phyloP scores from a whole-genome alignment of 2,797 vertebrate genomes.

The Muraenolepis orangiensis region DNA sequence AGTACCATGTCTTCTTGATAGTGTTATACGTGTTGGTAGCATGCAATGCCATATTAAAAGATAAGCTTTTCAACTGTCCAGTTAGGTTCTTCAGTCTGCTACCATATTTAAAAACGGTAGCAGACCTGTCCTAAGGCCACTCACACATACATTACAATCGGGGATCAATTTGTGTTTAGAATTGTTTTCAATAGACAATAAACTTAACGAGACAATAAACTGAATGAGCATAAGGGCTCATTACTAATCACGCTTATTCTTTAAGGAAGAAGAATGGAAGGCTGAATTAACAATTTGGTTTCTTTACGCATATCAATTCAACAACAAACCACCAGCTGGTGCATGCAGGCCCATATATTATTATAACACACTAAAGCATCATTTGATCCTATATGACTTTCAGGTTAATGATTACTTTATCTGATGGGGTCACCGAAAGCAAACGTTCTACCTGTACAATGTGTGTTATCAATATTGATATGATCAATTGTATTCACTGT shows the following conservation, averaged over 20 bases:
- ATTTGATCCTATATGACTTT: conserved; percentile 37
- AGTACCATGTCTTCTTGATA: conserved; percentile 40
- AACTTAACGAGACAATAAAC: no score
- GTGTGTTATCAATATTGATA: conserved; percentile 54
- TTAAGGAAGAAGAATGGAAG: background rate
- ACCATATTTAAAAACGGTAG: background rate
- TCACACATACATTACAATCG: background rate
- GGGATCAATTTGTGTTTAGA: background rate
- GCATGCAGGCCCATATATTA: background rate
- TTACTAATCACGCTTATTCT: background rate
- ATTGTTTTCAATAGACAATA: background rate
- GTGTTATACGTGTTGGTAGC: conserved; percentile 17
- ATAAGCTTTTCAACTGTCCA: background rate
- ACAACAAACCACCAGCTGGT: background rate
- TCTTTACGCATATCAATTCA: background rate
- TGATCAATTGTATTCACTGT: conserved; percentile 57
- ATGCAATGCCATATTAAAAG: conserved; percentile 3
- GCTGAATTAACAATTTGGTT: background rate
- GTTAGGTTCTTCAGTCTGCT: background rate
- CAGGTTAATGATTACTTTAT: conserved; percentile 23
- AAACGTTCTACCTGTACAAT: conserved; percentile 34
- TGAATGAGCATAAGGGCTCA: background rate
- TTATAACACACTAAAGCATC: background rate
- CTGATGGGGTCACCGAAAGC: conserved; percentile 44
- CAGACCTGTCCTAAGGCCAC: background rate